Evolutionary conservation across 2,888 invertebrate species (phyloP).

Genomic region (Aquatica leii): DNA sequence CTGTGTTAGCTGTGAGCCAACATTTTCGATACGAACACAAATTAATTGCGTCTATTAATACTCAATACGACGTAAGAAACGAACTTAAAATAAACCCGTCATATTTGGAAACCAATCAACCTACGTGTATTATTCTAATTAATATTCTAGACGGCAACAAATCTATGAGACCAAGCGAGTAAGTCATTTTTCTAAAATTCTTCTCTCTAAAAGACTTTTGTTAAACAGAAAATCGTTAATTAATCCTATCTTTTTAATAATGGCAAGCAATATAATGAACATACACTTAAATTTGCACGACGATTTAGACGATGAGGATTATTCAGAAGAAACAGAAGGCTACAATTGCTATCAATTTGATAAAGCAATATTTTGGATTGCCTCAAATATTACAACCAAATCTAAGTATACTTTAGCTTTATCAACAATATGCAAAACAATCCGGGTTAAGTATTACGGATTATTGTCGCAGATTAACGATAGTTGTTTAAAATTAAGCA

Average conservation of each 20-base stretch:
- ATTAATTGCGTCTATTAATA: conserved; percentile 50
- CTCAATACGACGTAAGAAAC: conserved; percentile 50
- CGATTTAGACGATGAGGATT: conserved; percentile 35
- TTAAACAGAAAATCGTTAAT: background rate
- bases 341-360: conserved; percentile 41
- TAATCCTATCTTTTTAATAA: conserved; percentile 48
- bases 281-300: conserved; percentile 18
- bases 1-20: conserved; percentile 63
- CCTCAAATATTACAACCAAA: conserved; percentile 51
- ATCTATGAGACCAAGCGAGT: background rate
- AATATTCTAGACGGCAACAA: conserved; percentile 37
- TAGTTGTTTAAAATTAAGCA: conserved; percentile 47
- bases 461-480: conserved; percentile 50
- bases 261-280: conserved; percentile 37
- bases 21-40: conserved; percentile 68
- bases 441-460: conserved; percentile 55
- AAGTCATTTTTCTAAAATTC: too few relatives aligned
- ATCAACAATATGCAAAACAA: conserved; percentile 51
- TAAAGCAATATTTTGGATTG: conserved; percentile 54
- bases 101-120: conserved; percentile 48
- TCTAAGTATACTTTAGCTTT: conserved; percentile 54
- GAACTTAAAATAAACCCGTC: conserved; percentile 51
- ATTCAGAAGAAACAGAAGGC: background rate
- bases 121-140: conserved; percentile 48
- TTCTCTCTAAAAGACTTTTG: too few relatives aligned